These are phyloP conservation scores for Characodon lateralis DNA, from an alignment of 2,797 vertebrate genomes.

Conservation along the genomic window DNA sequence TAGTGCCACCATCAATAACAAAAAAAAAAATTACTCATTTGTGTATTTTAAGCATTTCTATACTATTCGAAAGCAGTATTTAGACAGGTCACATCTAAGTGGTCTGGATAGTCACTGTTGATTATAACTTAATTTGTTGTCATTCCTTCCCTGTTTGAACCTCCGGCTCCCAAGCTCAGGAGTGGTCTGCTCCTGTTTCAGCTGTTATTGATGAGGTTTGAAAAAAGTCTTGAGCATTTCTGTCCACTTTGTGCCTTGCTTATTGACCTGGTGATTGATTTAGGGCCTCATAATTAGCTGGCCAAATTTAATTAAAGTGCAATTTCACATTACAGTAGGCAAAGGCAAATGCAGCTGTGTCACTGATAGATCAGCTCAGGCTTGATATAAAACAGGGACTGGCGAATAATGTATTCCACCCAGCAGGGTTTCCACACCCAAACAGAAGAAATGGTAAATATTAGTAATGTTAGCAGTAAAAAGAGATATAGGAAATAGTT, in stretches of 20 bases:
- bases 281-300: slow-evolving; percentile 84
- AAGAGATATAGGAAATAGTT: slow-evolving; percentile 35
- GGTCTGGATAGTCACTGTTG: slow-evolving; percentile 66
- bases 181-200: slow-evolving; percentile 61
- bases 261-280: slow-evolving; percentile 86
- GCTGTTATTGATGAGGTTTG: slow-evolving; percentile 80
- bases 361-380: slow-evolving; percentile 80
- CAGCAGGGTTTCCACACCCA: slow-evolving; percentile 47
- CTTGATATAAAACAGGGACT: slow-evolving; percentile 78
- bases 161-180: slow-evolving; percentile 60
- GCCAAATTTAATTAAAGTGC: slow-evolving; percentile 86
- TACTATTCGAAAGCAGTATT: slow-evolving; percentile 40
- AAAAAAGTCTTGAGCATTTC: slow-evolving; percentile 65
- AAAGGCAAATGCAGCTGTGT: slow-evolving; percentile 77
- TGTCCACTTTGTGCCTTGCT: slow-evolving; percentile 72
- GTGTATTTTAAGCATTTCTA: slow-evolving; percentile 23
- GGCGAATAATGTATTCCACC: slow-evolving; percentile 75
- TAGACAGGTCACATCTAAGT: slow-evolving; percentile 50
- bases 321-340: slow-evolving; percentile 83
- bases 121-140: slow-evolving; percentile 77
- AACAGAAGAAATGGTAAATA: slow-evolving; percentile 23
- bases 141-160: slow-evolving; percentile 75
- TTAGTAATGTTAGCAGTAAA: slow-evolving; percentile 24
- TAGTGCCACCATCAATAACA: slow-evolving; percentile 12
- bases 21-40: not conserved